Evolutionary conservation across 2,113 vertebrate genomes (phyloP), one percentile per base, ranked within the genome.

Genomic region (Oryzias javanicus): DNA sequence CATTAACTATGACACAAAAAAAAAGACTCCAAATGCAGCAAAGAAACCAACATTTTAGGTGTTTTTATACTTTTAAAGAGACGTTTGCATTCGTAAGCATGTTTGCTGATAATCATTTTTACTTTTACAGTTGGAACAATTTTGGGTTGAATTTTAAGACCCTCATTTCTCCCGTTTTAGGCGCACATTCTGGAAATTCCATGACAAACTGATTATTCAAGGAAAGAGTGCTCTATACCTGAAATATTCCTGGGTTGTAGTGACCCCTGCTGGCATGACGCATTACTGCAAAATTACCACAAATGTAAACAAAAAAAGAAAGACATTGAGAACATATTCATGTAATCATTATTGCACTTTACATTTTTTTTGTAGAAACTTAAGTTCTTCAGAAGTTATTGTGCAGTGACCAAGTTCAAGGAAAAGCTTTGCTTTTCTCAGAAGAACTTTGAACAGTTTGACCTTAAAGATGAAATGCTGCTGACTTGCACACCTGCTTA

Each of bases 191-290:
- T 35, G 7, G 35, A 35, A 35, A 35, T 13, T 35, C 35, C 35
- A 12, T 3, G 8, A 35, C 1, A 35, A 35, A 35, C 10, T 35
- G 35, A 35, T 27, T 27, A 27, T 27, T 27, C 25, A 27, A 6
- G 25, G 6, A 27, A 5, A 27, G 25, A 1, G 25, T 5, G 1
- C 25, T 27, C 25, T 27, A 27, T 27, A 4, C 8, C 35, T 35
- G 12, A 35, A 35, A 13, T 35, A 35, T 17, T 18, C 46, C 19
- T n/a, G 6, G 2, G 80, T 73, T 84, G 76, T 76, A 89, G 86
- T 86, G 88, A 76, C 90, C 80, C 80, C 70, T 54, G 64, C 84
- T 87, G 87, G 82, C 67, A 74, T 40, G 71, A 35, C 58, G 16
- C 13, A 57, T 81, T 64, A 81, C 60, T 87, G 41, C 72, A 60